phyloP scores from a whole-genome alignment of 2,797 vertebrate genomes.

The Agapornis canus region DNA sequence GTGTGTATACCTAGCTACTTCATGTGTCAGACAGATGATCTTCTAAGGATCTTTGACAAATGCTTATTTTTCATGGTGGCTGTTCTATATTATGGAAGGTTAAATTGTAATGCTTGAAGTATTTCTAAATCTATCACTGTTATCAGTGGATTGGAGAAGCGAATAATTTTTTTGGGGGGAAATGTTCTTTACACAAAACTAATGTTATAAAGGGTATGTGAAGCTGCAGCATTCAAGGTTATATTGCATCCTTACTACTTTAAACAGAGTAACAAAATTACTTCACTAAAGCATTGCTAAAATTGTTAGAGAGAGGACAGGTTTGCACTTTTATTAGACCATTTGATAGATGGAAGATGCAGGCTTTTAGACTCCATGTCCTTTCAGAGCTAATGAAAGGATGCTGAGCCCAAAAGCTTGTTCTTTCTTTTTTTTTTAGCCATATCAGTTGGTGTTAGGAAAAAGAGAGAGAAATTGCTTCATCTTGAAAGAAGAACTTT shows the following conservation, averaged over 20 bases:
- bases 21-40: background rate
- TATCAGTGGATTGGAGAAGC: background rate
- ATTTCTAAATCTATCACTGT: slow-evolving; percentile 34
- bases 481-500: background rate
- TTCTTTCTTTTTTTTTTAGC: background rate
- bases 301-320: background rate
- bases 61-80: slow-evolving; percentile 6
- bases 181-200: background rate
- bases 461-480: background rate
- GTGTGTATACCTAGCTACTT: background rate
- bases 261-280: slow-evolving; percentile 21
- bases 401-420: background rate
- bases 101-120: slow-evolving; percentile 9
- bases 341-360: background rate
- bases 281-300: background rate
- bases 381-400: slow-evolving; percentile 37
- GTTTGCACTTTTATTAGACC: slow-evolving; percentile 20
- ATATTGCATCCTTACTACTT: background rate
- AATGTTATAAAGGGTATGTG: background rate
- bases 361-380: background rate
- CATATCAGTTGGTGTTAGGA: background rate
- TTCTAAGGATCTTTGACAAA: background rate
- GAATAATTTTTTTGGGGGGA: background rate
- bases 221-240: background rate
- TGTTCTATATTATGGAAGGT: background rate